Evolutionary conservation across 2,888 invertebrate genomes (phyloP).

Genomic region (Rutpela maculata): DNA sequence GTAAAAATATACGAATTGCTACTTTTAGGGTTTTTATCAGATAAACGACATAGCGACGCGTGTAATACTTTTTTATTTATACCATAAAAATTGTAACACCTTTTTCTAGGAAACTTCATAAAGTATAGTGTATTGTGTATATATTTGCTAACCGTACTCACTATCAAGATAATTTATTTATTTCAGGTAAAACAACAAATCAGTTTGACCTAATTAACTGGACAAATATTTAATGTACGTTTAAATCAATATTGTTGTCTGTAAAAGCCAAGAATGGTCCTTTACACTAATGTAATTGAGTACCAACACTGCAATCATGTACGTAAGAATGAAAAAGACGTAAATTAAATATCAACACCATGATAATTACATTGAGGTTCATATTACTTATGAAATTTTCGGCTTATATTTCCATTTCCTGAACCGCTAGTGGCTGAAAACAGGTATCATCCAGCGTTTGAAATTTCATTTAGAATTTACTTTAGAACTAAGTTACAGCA

Average conservation of each 20-base stretch:
- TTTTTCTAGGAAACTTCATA: not conserved
- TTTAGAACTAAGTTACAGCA: no score
- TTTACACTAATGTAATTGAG: not conserved
- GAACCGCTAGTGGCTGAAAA: no score
- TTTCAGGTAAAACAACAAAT: not conserved
- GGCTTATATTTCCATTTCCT: no score
- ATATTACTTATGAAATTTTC: no score
- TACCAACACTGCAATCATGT: no score
- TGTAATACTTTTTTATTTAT: not conserved
- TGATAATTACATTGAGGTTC: no score
- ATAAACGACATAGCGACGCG: not conserved
- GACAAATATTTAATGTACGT: not conserved
- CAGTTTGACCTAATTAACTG: not conserved
- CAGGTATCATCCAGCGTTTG: no score
- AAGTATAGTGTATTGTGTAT: not conserved
- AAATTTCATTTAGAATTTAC: no score
- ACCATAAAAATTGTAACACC: not conserved
- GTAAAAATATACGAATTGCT: not conserved
- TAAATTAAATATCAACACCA: no score
- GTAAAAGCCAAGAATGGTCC: no score
- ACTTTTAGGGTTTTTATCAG: not conserved
- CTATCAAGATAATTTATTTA: not conserved
- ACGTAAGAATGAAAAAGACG: no score
- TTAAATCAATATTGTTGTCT: not conserved
- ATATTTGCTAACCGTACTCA: not conserved